phyloP scores from a whole-genome alignment of 92 coral and sea anemone species.

The Epizoanthus illoricatus region DNA sequence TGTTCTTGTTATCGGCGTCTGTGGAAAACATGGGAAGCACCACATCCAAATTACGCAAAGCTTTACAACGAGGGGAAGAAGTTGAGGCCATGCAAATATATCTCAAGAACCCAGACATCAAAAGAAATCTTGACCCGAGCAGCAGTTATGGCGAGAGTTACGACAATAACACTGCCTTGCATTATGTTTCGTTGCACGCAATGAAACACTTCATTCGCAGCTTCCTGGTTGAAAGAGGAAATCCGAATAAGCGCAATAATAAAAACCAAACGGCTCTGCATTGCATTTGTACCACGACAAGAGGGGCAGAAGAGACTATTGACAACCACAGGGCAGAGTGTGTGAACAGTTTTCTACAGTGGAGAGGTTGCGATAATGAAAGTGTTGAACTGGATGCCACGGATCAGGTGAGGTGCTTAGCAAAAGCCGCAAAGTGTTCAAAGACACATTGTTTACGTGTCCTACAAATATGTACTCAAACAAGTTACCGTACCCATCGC shows the following conservation, averaged over 20 bases:
- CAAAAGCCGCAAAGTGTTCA: background rate
- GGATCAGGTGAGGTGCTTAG: conserved; percentile 66
- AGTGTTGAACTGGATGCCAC: conserved; percentile 58
- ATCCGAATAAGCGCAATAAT: conserved; percentile 66
- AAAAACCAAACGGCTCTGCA: conserved; percentile 80
- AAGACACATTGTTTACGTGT: background rate
- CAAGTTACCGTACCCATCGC: background rate
- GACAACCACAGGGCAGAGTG: conserved; percentile 84
- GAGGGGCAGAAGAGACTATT: conserved; percentile 59
- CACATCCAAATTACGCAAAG: conserved; percentile 92
- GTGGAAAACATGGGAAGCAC: conserved; percentile 76
- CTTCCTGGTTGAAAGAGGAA: conserved; percentile 85
- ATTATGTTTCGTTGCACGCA: conserved; percentile 78
- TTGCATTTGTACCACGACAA: conserved; percentile 62
- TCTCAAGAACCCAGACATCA: conserved; percentile 84
- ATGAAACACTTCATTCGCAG: conserved; percentile 90
- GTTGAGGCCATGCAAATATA: conserved; percentile 95
- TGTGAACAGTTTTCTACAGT: conserved; percentile 62
- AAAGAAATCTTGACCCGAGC: conserved; percentile 86
- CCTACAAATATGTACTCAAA: background rate
- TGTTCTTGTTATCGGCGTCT: no score
- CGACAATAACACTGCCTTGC: conserved; percentile 81
- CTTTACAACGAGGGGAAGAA: conserved; percentile 95
- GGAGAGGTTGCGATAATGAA: conserved; percentile 48
- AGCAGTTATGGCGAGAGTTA: conserved; percentile 83